A percentile compares a stretch with the other conserved stretches of the same genome.
These are phyloP conservation scores for Eufriesea mexicana DNA, from an alignment of 1,140 invertebrate species.

Conservation along the genomic window DNA sequence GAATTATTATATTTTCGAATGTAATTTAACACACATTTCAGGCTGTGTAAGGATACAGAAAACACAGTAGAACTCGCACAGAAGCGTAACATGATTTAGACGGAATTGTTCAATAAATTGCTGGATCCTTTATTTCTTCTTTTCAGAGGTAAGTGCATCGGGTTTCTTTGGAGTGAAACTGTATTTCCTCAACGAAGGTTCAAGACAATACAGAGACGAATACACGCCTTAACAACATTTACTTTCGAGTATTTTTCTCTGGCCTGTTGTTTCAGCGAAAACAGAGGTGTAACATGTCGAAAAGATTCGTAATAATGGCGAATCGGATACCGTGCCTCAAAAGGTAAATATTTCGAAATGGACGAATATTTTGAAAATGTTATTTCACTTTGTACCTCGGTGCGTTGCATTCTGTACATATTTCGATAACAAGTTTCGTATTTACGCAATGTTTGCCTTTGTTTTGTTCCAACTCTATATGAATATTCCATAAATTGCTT, in stretches of 20 bases:
- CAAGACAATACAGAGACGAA: slow-evolving; percentile 6
- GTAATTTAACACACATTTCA: not conserved
- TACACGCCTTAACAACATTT: slow-evolving; percentile 24
- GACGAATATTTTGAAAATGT: not conserved
- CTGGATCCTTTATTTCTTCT: slow-evolving; percentile 6
- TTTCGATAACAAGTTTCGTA: not conserved
- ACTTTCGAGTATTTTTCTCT: not conserved
- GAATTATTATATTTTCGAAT: not conserved
- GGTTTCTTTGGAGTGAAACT: slow-evolving; percentile 16
- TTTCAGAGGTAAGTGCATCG: slow-evolving; percentile 2
- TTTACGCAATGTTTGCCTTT: not conserved
- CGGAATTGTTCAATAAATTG: slow-evolving; percentile 11
- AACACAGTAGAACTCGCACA: not conserved
- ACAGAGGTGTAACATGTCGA: not conserved
- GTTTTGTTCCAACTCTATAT: not conserved
- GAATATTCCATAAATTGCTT: not conserved
- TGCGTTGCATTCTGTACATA: not conserved
- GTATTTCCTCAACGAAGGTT: not conserved
- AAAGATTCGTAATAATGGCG: not conserved
- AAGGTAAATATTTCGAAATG: not conserved
- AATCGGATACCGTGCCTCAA: not conserved
- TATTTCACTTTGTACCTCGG: no score
- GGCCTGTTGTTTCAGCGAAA: slow-evolving; percentile 17
- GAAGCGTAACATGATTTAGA: slow-evolving; percentile 14
- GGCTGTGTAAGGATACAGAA: not conserved